Percentiles rank a stretch among this genome's conserved stretches.
Evolutionary conservation across 2,888 invertebrate genomes (phyloP).

Genomic region (Latrodectus hesperus): DNA sequence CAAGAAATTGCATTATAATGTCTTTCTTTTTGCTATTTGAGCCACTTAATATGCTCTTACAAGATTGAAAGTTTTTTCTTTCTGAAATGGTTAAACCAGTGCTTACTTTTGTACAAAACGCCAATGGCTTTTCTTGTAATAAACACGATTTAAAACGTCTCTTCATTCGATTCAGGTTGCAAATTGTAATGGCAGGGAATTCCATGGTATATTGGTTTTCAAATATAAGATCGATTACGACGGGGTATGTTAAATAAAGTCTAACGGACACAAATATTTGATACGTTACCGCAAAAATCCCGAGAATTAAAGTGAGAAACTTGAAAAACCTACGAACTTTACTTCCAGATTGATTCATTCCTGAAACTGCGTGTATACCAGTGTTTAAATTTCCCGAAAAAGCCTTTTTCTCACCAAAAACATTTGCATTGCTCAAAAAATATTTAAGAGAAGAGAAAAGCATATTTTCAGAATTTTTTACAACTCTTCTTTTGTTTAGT

Average conservation of each 20-base stretch:
- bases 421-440: too few relatives aligned
- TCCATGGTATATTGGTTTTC: background rate
- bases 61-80: background rate
- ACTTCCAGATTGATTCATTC: too few relatives aligned
- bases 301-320: too few relatives aligned
- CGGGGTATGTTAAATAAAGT: constrained; percentile 19
- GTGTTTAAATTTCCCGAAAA: too few relatives aligned
- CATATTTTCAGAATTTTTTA: too few relatives aligned
- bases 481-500: too few relatives aligned
- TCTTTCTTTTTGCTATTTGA: background rate
- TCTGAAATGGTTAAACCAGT: background rate
- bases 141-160: background rate
- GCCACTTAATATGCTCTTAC: background rate
- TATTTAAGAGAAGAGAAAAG: too few relatives aligned
- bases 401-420: too few relatives aligned
- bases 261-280: too few relatives aligned
- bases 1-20: background rate
- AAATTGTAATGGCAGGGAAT: constrained; percentile 40
- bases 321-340: too few relatives aligned
- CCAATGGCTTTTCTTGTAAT: background rate
- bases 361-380: too few relatives aligned
- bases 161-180: constrained; percentile 31
- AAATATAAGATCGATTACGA: constrained; percentile 4
- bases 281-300: too few relatives aligned
- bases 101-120: background rate